Evolutionary conservation across 2,113 vertebrate species (phyloP), one percentile per base, ranked within the genome.

Genomic region (Chrysemys picta): DNA sequence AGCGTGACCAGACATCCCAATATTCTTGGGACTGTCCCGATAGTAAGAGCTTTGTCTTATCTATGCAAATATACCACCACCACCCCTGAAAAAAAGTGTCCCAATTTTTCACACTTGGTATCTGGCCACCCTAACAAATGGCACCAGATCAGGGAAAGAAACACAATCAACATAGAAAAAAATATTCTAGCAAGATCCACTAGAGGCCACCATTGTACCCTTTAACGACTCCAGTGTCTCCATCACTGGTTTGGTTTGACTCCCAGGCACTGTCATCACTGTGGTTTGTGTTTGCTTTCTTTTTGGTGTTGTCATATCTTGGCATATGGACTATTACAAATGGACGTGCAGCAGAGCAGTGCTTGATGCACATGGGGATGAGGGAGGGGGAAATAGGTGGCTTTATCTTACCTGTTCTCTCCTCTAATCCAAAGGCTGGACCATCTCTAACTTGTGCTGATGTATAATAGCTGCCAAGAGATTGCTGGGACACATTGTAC

Each of bases 131-230:
- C 35, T 72, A 35, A 19, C 65, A 80, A 53, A 80, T 45, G 22
- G 7, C 42, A 16, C 13, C 24, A 1, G 17, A 6, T 35, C 5
- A 52, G 82, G 38, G 25, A 62, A 47, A 38, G 72, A 50, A 89
- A 29, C 49, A 25, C 47, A 54, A 84, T 27, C 52, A 2, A n/a
- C 49, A 24, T 88, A 65, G 88, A 57, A 83, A 57, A 5, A 95
- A 52, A 38, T 65, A n/a, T 85, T 95, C 92, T 80, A 59, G 53
- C 47, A 84, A 88, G 22, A 53, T 85, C 97, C 97, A 0, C 98
- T 65, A 97, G 98, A 95, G 98, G 97, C 91, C 96, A 94, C 96
- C 85, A 96, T 90, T 95, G 94, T 42, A 52, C 92, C 83, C 96
- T 88, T 42, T 27, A 24, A 84, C 53, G 76, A 56, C 87, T 83